Evolutionary conservation across 2,113 vertebrate genomes (phyloP).

Genomic region (Aegithalos caudatus): DNA sequence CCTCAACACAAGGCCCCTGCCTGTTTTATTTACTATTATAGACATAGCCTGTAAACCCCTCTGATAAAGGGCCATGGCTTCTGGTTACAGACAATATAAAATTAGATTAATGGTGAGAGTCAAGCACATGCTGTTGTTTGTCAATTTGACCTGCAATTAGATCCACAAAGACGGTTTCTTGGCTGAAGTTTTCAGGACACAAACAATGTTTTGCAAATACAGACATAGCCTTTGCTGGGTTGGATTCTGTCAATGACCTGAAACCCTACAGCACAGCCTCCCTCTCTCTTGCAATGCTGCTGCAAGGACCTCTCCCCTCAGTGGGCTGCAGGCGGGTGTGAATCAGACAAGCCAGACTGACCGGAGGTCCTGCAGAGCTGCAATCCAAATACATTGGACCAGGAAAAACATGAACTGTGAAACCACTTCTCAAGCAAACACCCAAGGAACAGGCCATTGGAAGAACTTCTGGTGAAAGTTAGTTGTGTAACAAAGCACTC

Average conservation of each 20-base stretch:
- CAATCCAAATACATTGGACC: background rate
- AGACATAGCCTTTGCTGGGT: background rate
- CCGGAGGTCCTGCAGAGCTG: background rate
- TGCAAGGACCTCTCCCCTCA: background rate
- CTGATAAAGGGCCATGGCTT: background rate
- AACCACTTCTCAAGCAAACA: background rate
- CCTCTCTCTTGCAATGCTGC: background rate
- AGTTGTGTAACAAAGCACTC: background rate
- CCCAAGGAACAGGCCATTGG: background rate
- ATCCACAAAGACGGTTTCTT: conserved; percentile 1
- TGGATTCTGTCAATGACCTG: background rate
- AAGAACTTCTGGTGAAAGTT: background rate
- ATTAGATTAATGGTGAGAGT: background rate
- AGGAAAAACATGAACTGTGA: background rate
- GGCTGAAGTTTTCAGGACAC: background rate
- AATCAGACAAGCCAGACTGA: background rate
- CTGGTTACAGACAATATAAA: background rate
- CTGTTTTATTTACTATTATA: background rate
- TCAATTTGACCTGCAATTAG: conserved; percentile 36
- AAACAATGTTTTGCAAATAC: background rate
- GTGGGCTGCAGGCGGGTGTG: background rate
- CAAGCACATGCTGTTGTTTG: background rate
- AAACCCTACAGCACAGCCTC: background rate
- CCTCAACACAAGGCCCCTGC: background rate
- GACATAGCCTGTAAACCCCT: background rate